Conservation (phyloP, 1,140 invertebrate genomes). For the Eueides isabella region DNA sequence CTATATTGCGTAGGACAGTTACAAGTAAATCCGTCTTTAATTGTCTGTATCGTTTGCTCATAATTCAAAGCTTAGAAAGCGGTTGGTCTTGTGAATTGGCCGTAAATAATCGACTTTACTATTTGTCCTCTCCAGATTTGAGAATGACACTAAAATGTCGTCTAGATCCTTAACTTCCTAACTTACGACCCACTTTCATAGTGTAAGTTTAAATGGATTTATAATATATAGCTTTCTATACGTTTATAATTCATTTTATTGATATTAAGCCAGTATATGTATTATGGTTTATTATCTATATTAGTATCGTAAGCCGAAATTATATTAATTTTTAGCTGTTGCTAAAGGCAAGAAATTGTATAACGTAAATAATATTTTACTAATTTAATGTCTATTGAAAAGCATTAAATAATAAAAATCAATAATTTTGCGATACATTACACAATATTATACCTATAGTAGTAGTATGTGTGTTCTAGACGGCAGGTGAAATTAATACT, state of each 20-base stretch:
- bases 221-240: not conserved
- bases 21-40: slow-evolving; percentile 31
- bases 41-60: slow-evolving; percentile 27
- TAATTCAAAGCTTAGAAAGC: slow-evolving; percentile 45
- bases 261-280: too few species aligned
- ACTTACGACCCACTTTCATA: not conserved
- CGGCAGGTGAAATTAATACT: not conserved
- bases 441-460: too few species aligned
- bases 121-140: slow-evolving; percentile 39
- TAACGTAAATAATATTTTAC: too few species aligned
- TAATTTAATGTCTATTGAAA: too few species aligned
- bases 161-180: slow-evolving; percentile 15
- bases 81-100: slow-evolving; percentile 31
- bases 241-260: not conserved
- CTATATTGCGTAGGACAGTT: slow-evolving; percentile 18
- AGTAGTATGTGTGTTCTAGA: not conserved
- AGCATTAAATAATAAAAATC: too few species aligned
- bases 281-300: too few species aligned
- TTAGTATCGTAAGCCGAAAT: too few species aligned
- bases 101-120: slow-evolving; percentile 40
- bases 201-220: not conserved
- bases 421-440: too few species aligned
- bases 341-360: too few species aligned
- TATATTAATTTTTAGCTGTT: too few species aligned
- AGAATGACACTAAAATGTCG: slow-evolving; percentile 34